These are phyloP conservation scores for Esox masquinongy DNA, from an alignment of 2,797 vertebrate species.

Conservation along the genomic window DNA sequence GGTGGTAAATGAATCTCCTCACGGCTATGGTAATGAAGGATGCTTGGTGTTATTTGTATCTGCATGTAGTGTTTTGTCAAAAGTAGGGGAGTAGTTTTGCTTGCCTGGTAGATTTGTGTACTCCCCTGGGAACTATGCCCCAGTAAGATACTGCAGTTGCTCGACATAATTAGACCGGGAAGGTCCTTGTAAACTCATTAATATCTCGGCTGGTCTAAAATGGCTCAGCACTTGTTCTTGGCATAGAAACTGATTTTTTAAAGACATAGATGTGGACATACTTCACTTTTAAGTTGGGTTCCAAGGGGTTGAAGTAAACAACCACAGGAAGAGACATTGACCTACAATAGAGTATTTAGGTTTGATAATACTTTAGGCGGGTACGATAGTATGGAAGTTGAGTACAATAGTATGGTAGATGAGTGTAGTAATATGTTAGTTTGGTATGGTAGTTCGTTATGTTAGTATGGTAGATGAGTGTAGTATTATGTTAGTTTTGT, in stretches of 20 bases:
- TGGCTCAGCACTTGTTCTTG: conserved; percentile 46
- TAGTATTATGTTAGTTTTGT: no score
- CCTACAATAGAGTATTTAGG: not conserved
- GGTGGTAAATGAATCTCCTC: conserved; percentile 61
- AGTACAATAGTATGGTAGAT: no score
- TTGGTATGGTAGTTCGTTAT: no score
- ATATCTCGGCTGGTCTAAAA: conserved; percentile 74
- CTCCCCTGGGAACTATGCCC: conserved; percentile 74
- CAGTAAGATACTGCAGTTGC: conserved; percentile 79
- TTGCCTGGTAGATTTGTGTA: conserved; percentile 76
- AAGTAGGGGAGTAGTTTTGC: conserved; percentile 79
- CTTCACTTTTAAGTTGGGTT: not conserved
- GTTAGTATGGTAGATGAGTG: no score
- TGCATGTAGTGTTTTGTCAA: conserved; percentile 78
- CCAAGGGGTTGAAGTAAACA: not conserved
- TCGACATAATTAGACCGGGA: conserved; percentile 82
- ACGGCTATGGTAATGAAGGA: conserved; percentile 65
- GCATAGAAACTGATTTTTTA: conserved; percentile 33
- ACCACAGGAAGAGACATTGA: not conserved
- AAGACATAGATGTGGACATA: conserved; percentile 13
- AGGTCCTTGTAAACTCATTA: conserved; percentile 83
- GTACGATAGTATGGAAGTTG: no score
- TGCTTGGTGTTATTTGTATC: conserved; percentile 71
- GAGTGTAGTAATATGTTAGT: no score
- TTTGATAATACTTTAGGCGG: not conserved